These are phyloP conservation scores for Deroptyus accipitrinus DNA, from an alignment of 2,113 vertebrate species.

Conservation along the genomic window DNA sequence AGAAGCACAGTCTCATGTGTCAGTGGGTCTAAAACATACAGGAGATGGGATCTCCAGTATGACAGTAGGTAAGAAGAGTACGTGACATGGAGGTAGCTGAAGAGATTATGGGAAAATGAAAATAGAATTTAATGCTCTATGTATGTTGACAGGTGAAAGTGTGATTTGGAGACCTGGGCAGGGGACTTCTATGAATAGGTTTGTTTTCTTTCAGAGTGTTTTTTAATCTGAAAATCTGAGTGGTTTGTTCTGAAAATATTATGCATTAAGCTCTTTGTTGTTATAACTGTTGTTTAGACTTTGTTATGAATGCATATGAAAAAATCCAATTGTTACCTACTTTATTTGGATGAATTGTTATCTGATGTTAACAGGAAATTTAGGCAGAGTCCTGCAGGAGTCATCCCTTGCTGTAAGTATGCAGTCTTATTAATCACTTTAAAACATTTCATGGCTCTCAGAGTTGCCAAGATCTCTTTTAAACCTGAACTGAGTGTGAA, in stretches of 20 bases:
- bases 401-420: not conserved
- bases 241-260: not conserved
- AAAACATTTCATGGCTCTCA: not conserved
- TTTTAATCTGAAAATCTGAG: not conserved
- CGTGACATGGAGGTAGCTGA: accelerated
- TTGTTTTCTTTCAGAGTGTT: not conserved
- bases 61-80: not conserved
- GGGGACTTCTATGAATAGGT: not conserved
- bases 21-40: accelerated
- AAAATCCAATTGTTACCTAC: not conserved
- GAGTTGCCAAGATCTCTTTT: slow-evolving; percentile 5
- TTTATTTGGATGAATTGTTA: not conserved
- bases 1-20: not conserved
- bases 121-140: not conserved
- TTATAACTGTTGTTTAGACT: not conserved
- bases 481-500: not conserved
- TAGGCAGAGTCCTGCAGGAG: slow-evolving; percentile 8
- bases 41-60: not conserved
- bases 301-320: not conserved
- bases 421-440: not conserved
- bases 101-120: not conserved
- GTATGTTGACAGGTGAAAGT: not conserved
- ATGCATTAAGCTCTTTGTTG: not conserved
- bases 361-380: not conserved
- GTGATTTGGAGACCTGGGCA: not conserved